Evolutionary conservation across 2,797 vertebrate species (phyloP).

Genomic region (Lepidocolaptes lacrymiger): DNA sequence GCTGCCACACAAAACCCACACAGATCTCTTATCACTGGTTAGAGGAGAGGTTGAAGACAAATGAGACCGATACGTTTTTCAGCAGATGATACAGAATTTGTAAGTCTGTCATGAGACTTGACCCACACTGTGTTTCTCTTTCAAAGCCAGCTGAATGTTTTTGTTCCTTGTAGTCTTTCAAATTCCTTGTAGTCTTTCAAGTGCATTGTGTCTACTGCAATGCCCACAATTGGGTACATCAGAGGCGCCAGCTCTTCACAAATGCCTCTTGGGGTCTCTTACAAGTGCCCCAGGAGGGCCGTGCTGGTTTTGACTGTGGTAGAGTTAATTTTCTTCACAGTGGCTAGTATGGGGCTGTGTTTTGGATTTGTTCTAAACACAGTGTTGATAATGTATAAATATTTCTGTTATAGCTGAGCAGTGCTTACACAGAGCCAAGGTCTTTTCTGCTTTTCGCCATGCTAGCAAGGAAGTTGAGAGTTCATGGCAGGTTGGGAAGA

Average conservation of each 20-base stretch:
- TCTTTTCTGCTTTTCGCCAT: fast-evolving
- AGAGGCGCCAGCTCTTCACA: background rate
- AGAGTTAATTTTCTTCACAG: background rate
- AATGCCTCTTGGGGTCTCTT: background rate
- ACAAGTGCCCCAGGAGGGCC: background rate
- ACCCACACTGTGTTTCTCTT: background rate
- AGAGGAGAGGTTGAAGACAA: background rate
- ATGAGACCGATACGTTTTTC: background rate
- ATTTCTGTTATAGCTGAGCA: background rate
- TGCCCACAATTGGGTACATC: background rate
- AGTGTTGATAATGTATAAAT: background rate
- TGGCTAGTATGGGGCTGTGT: background rate
- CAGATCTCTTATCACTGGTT: background rate
- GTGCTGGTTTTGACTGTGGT: background rate
- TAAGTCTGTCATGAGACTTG: background rate
- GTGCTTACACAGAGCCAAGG: background rate
- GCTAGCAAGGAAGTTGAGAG: background rate
- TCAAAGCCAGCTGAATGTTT: background rate
- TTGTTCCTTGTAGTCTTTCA: background rate
- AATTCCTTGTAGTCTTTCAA: background rate
- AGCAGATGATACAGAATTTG: background rate
- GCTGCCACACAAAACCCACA: background rate
- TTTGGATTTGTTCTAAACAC: background rate
- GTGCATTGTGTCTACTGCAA: background rate
- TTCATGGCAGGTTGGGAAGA: background rate